Evolutionary conservation across 2,797 vertebrate genomes (phyloP), one percentile per base, ranked within the genome.

Genomic region (Gephyroberyx darwinii): DNA sequence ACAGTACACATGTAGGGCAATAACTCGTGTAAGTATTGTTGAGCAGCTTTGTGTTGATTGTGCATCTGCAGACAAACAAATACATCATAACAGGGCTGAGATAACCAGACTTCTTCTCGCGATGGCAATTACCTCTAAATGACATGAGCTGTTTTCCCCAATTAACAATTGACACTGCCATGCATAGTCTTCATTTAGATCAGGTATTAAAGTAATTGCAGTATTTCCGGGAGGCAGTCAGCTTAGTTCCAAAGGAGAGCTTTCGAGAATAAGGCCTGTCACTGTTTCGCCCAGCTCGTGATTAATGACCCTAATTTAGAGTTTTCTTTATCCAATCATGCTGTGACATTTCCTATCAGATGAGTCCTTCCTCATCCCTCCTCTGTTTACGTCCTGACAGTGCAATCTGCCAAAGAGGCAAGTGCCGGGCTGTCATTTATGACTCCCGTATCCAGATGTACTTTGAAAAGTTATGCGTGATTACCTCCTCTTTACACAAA

Each of bases 261-360:
- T 80, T 86, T 83, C 50, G 82, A 88, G 85, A 83, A 83, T 82
- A 77, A 75, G 77, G 78, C 80, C 87, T 88, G 92, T 91, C 91
- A 84, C 54, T 58, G 75, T 84, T 84, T 84, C 83, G 52, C 74
- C 20, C 53, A 76, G 78, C 84, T 72, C 63, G 53, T 93, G 93
- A 94, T 93, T 93, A 92, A 93, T 93, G 91, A 90, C 78, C 88
- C 90, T 91, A 92, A 94, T 93, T 93, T 91, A 85, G 87, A 81
- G 71, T 74, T 84, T 63, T 87, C 75, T 77, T 80, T 77, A 91
- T 89, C 81, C 89, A 93, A 92, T 93, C 92, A 92, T 48, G 75
- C 65, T 65, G 80, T 92, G 92, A 90, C 92, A 92, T 92, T 93
- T 91, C 81, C 83, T 80, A 88, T 90, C 83, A 85, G 85, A 92